Evolutionary conservation across 2,888 invertebrate species (phyloP), one percentile per base, ranked within the genome.

Genomic region (Sycophila texana): DNA sequence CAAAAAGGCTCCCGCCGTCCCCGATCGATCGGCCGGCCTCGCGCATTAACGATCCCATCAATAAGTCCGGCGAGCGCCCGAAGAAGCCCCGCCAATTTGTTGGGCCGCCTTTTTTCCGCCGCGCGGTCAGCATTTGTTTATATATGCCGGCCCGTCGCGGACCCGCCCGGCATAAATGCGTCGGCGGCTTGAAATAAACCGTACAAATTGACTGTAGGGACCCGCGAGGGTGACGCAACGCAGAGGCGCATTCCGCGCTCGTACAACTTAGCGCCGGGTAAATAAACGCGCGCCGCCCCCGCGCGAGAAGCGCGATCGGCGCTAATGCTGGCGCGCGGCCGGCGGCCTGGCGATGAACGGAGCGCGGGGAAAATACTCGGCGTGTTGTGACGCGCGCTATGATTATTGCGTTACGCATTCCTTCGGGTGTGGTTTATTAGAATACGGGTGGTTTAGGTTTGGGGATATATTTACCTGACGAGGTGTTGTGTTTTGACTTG

Each of bases 31-130:
- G 87, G 85, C 84, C 83, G 86, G 86, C 87, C 87, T 84, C 86
- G 85, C 87, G 88, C 88, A 89, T 89, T 89, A 89, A 89, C 89
- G 89, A 89, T 89, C 89, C 88, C 89, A 88, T 89, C 89, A 87
- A 89, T 89, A 89, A 89, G 86, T 85, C 85, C 83, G 74, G 14
- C 65, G 60, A 16, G 68, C 77, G 83, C 86, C 5, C 5, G 39
- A 88, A 87, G 87, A 88, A 88, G 87, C 86, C 87, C 39, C 84
- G 84, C 84, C 88, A 88, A 88, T 88, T 89, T 89, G 88, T 89
- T 88, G 87, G 10, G 10, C 16, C 7, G 7, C 49, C 30, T 83
- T 85, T 85, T 63, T 75, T 20, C 61, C 51, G 13, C 47, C 77
- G 47, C 66, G 57, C 76, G 73, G 73, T 80, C 81, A 76, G 39